phyloP scores from a whole-genome alignment of 2,113 vertebrate species.

The Thalassoma bifasciatum region DNA sequence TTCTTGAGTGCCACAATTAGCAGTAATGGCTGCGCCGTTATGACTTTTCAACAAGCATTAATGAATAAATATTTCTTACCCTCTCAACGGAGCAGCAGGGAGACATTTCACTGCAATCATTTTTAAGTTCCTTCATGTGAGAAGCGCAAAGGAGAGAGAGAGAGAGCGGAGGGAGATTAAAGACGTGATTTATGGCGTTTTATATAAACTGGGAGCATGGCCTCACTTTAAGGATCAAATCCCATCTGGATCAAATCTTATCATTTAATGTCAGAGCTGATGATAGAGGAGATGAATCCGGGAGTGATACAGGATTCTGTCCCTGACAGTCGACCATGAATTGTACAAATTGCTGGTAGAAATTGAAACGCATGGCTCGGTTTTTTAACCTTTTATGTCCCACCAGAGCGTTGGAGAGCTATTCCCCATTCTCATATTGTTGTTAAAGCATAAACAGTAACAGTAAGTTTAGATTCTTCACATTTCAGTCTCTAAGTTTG shows the following conservation, averaged over 20 bases:
- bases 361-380: slow-evolving; percentile 63
- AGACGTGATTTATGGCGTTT: slow-evolving; percentile 64
- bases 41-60: slow-evolving; percentile 23
- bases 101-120: slow-evolving; percentile 44
- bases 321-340: slow-evolving; percentile 64
- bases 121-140: slow-evolving; percentile 40
- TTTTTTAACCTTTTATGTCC: no score
- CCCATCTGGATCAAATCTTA: slow-evolving; percentile 70
- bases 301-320: slow-evolving; percentile 48
- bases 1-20: neutral
- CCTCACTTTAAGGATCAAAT: slow-evolving; percentile 68
- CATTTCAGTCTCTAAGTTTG: no score
- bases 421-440: no score
- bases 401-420: no score
- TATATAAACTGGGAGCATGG: slow-evolving; percentile 55
- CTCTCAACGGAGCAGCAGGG: slow-evolving; percentile 15
- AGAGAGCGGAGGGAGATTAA: slow-evolving; percentile 55
- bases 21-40: neutral
- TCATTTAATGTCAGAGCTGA: slow-evolving; percentile 68
- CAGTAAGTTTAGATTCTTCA: no score
- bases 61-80: slow-evolving; percentile 16
- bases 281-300: slow-evolving; percentile 48
- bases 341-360: slow-evolving; percentile 70
- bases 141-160: slow-evolving; percentile 52
- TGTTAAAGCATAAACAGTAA: no score